These are phyloP conservation scores for Hypercompe scribonia DNA, from an alignment of 2,888 invertebrate species.

Conservation along the genomic window DNA sequence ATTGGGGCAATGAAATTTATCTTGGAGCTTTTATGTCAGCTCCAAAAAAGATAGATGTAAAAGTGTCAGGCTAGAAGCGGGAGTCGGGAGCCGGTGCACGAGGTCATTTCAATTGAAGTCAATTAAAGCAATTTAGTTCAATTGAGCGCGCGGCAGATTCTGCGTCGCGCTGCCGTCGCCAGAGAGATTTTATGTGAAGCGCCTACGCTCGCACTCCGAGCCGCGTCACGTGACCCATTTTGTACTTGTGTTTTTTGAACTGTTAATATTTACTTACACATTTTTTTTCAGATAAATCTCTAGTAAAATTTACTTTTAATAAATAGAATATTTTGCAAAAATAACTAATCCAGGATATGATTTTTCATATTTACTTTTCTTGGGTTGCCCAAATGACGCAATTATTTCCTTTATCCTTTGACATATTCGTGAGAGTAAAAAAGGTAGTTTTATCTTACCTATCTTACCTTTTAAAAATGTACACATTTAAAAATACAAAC, in stretches of 20 bases:
- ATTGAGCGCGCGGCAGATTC: slow-evolving; percentile 86
- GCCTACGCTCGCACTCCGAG: slow-evolving; percentile 29
- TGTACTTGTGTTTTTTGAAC: neutral
- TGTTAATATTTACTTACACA: neutral
- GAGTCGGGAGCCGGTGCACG: slow-evolving; percentile 81
- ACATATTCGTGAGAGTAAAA: neutral
- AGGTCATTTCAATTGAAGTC: slow-evolving; percentile 86
- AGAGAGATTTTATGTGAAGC: slow-evolving; percentile 85
- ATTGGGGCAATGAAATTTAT: slow-evolving; percentile 76
- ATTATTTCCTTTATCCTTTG: neutral
- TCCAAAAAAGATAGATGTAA: slow-evolving; percentile 86
- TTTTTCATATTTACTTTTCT: too few relatives aligned
- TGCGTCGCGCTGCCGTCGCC: slow-evolving; percentile 78
- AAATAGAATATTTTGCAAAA: too few relatives aligned
- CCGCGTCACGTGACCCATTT: slow-evolving; percentile 8
- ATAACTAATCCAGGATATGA: too few relatives aligned
- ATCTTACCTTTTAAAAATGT: neutral
- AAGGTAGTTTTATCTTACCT: neutral
- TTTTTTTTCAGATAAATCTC: neutral
- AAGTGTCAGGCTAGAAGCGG: slow-evolving; percentile 84
- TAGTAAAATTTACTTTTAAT: too few relatives aligned
- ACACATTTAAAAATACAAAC: neutral
- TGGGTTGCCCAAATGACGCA: too few relatives aligned
- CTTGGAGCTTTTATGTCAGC: slow-evolving; percentile 80
- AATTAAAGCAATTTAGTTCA: slow-evolving; percentile 85